phyloP scores from a whole-genome alignment of 2,113 vertebrate genomes.

The Triplophysa rosa region DNA sequence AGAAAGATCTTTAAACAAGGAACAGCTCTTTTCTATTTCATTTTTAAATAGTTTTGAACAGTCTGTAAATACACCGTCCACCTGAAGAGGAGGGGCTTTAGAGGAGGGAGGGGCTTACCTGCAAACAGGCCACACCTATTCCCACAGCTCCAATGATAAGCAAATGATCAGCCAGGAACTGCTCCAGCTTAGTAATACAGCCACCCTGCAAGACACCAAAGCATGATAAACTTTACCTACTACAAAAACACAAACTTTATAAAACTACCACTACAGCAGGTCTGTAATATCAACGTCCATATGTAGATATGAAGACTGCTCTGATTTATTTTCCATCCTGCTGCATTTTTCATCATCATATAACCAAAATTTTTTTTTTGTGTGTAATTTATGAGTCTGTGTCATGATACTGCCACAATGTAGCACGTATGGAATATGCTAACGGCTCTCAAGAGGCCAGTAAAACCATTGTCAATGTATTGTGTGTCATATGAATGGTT shows the following conservation, averaged over 20 bases:
- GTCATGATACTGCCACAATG: background rate
- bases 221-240: background rate
- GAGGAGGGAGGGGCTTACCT: constrained; percentile 65
- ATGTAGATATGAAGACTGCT: background rate
- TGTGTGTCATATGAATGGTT: background rate
- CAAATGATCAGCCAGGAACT: constrained; percentile 81
- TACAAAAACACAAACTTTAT: too few relatives aligned
- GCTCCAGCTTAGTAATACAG: constrained; percentile 82
- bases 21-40: background rate
- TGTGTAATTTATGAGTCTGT: background rate
- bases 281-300: background rate
- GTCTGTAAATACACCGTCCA: background rate
- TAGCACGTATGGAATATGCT: background rate
- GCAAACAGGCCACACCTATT: constrained; percentile 83
- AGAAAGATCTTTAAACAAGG: too few relatives aligned
- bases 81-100: background rate
- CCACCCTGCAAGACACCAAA: constrained; percentile 74
- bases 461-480: background rate
- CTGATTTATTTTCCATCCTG: background rate
- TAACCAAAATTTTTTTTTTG: background rate
- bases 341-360: background rate
- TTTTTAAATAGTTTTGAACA: background rate
- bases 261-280: background rate
- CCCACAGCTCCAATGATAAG: constrained; percentile 82
- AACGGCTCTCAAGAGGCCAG: constrained; percentile 2